These are phyloP conservation scores for Oscheius onirici DNA, from an alignment of 2,888 invertebrate species.

Conservation along the genomic window DNA sequence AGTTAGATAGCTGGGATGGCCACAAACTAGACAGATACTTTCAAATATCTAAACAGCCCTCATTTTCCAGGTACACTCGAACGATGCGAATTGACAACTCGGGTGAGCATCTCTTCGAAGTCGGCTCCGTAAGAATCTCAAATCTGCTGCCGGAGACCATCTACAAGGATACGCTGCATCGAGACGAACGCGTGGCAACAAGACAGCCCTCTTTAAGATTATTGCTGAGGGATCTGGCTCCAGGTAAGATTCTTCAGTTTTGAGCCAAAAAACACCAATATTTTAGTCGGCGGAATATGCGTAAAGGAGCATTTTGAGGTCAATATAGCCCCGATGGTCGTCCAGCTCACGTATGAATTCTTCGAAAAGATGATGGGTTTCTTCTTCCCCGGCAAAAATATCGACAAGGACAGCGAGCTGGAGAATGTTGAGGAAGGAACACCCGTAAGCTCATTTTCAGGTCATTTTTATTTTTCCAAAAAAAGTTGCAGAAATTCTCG, in stretches of 20 bases:
- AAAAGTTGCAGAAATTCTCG: conserved; percentile 51
- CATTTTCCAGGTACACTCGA: conserved; percentile 84
- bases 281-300: conserved; percentile 92
- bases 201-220: conserved; percentile 90
- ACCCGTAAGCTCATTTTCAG: neutral
- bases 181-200: conserved; percentile 71
- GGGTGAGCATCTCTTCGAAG: conserved; percentile 92
- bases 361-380: conserved; percentile 83
- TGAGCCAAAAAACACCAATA: too few species aligned
- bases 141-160: conserved; percentile 92
- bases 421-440: conserved; percentile 49
- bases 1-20: too few species aligned
- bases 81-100: conserved; percentile 95
- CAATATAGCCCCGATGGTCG: conserved; percentile 75
- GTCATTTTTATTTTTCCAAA: neutral
- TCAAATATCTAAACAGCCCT: conserved; percentile 3
- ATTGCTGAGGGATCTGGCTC: conserved; percentile 87
- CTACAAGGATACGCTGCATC: conserved; percentile 75
- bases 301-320: conserved; percentile 96
- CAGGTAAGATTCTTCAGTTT: too few species aligned
- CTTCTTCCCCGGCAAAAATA: conserved; percentile 87
- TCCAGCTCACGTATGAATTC: conserved; percentile 74
- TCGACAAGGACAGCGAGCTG: conserved; percentile 61
- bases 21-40: too few species aligned
- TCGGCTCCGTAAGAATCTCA: conserved; percentile 93